These are phyloP conservation scores for Lampris megalopsis DNA, from an alignment of 2,113 vertebrate species.

Conservation along the genomic window DNA sequence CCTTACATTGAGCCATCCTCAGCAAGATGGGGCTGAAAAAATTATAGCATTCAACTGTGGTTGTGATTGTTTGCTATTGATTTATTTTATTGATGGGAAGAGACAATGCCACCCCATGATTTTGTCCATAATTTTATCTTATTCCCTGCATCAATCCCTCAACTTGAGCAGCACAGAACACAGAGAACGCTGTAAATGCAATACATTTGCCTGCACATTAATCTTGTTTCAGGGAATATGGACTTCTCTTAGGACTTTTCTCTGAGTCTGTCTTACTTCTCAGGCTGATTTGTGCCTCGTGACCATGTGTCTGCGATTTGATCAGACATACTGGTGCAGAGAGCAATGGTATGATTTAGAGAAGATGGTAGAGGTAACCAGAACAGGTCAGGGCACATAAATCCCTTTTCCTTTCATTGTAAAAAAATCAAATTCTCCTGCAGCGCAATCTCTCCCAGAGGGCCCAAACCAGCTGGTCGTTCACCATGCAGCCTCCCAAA, in stretches of 20 bases:
- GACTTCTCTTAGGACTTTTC: slow-evolving; percentile 49
- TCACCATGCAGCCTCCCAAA: slow-evolving; percentile 57
- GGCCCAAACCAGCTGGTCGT: slow-evolving; percentile 65
- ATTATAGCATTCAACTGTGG: slow-evolving; percentile 3
- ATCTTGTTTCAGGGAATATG: slow-evolving; percentile 41
- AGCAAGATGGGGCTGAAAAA: neutral
- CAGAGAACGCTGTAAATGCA: slow-evolving; percentile 8
- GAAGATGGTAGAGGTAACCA: slow-evolving; percentile 65
- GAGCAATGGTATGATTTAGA: slow-evolving; percentile 67
- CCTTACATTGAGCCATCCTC: neutral
- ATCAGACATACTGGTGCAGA: slow-evolving; percentile 62
- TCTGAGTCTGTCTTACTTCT: slow-evolving; percentile 55
- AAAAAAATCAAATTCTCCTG: slow-evolving; percentile 74
- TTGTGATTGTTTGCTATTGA: slow-evolving; percentile 20
- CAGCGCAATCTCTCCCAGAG: slow-evolving; percentile 58
- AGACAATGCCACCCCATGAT: slow-evolving; percentile 17
- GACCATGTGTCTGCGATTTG: slow-evolving; percentile 79
- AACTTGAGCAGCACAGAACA: slow-evolving; percentile 3
- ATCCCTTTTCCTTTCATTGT: slow-evolving; percentile 77
- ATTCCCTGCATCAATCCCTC: neutral
- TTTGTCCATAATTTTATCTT: neutral
- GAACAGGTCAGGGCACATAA: slow-evolving; percentile 78
- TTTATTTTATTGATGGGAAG: slow-evolving; percentile 11
- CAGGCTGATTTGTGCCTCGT: slow-evolving; percentile 47
- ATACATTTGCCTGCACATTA: slow-evolving; percentile 20